A percentile compares a stretch with the other conserved stretches of the same genome.
Conservation (phyloP, 2,888 invertebrate species). For the Ceriagrion tenellum region DNA sequence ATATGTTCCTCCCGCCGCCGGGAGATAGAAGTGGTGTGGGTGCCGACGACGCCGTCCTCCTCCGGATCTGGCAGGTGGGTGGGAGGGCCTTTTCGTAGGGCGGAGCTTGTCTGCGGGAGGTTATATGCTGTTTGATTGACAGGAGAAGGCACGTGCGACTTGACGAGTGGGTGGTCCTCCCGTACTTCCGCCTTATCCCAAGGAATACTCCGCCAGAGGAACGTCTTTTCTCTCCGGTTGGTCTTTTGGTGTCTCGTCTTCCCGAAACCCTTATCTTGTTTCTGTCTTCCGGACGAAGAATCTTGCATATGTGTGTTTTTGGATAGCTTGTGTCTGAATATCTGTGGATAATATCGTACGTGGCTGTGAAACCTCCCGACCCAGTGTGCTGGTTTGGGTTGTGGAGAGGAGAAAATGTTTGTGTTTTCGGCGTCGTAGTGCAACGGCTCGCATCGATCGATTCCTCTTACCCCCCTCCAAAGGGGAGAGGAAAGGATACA, state of each 20-base stretch:
- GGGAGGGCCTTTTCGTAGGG: constrained; percentile 53
- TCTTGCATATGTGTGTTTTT: not conserved
- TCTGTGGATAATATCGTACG: not conserved
- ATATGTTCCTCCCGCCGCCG: not conserved
- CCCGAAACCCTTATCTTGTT: not conserved
- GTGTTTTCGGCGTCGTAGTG: constrained; percentile 60
- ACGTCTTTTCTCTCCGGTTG: not conserved
- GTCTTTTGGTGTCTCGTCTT: not conserved
- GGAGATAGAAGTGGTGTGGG: not conserved
- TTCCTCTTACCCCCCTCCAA: not conserved
- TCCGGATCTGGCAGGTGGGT: constrained; percentile 58
- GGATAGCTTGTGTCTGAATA: not conserved
- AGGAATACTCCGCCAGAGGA: not conserved
- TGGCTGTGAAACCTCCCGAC: not conserved
- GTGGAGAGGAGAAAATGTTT: constrained; percentile 48
- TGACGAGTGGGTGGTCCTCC: constrained; percentile 41
- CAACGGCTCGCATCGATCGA: constrained; percentile 59
- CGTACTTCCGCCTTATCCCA: not conserved
- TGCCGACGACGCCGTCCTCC: not conserved
- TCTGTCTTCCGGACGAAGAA: not conserved
- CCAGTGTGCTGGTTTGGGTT: not conserved
- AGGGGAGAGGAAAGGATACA: not conserved
- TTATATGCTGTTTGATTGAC: constrained; percentile 51
- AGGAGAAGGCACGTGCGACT: constrained; percentile 59
- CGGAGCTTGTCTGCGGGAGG: constrained; percentile 46